These are phyloP conservation scores for Pimephales promelas DNA, from an alignment of 2,113 vertebrate species.

Conservation along the genomic window DNA sequence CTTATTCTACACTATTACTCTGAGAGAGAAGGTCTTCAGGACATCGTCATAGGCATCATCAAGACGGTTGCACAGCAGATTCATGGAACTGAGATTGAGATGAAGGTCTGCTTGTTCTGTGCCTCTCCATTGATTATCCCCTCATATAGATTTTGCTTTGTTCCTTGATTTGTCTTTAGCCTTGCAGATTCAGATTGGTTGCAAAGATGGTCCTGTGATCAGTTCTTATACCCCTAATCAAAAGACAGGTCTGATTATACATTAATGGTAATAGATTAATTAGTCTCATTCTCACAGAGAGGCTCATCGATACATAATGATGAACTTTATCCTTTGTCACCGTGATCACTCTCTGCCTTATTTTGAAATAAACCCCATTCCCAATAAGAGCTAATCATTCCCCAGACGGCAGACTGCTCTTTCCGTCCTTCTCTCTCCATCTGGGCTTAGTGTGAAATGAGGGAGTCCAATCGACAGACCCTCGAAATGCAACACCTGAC, in stretches of 20 bases:
- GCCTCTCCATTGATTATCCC: constrained; percentile 37
- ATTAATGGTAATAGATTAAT: too few relatives aligned
- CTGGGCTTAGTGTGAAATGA: constrained; percentile 66
- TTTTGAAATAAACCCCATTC: constrained; percentile 27
- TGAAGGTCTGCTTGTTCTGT: constrained; percentile 83
- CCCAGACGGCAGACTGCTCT: constrained; percentile 55
- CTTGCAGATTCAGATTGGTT: background rate
- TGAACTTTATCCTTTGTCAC: constrained; percentile 28
- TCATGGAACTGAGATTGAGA: constrained; percentile 96
- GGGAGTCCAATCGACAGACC: constrained; percentile 69
- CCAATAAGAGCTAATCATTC: constrained; percentile 56
- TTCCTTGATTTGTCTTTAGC: background rate
- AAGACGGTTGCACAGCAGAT: constrained; percentile 98
- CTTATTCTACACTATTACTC: constrained; percentile 99
- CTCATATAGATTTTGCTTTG: constrained; percentile 21
- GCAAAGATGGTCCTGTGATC: background rate
- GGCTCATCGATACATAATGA: background rate
- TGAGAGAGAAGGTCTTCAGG: constrained; percentile 95
- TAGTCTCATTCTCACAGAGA: background rate
- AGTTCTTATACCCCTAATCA: too few relatives aligned
- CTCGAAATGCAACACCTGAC: constrained; percentile 76
- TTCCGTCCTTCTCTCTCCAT: constrained; percentile 46
- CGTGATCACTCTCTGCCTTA: background rate
- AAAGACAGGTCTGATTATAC: too few relatives aligned
- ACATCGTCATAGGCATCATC: constrained; percentile 98